These are phyloP conservation scores for Oostethus manadensis DNA, from an alignment of 2,113 vertebrate species.

Conservation along the genomic window DNA sequence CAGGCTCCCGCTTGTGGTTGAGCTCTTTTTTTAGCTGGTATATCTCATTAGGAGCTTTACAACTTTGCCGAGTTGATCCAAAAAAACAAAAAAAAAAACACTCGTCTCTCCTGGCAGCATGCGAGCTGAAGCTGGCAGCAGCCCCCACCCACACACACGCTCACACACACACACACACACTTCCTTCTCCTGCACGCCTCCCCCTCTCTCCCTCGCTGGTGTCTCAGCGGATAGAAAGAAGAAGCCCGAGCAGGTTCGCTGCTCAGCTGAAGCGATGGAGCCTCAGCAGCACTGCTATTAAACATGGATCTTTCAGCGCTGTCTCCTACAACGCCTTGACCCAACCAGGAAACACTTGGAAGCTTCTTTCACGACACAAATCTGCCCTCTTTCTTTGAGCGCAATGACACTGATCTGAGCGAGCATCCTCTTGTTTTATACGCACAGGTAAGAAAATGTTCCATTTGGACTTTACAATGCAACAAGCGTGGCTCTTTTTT, in stretches of 20 bases:
- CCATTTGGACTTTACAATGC: not conserved
- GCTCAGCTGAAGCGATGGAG: slow-evolving; percentile 9
- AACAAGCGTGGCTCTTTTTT: not conserved
- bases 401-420: not conserved
- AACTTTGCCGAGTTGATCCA: not conserved
- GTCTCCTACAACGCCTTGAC: not conserved
- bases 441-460: not conserved
- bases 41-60: slow-evolving; percentile 8
- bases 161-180: slow-evolving; percentile 2
- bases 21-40: not conserved
- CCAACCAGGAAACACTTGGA: not conserved
- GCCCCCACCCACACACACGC: not conserved
- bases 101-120: not conserved
- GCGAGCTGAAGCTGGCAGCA: not conserved
- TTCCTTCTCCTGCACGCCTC: slow-evolving; percentile 3
- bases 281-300: not conserved
- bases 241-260: slow-evolving; percentile 5
- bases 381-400: not conserved
- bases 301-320: not conserved
- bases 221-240: slow-evolving; percentile 8
- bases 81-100: not conserved
- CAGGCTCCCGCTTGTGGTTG: not conserved
- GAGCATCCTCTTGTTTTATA: no score
- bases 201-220: slow-evolving; percentile 2
- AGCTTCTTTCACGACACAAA: not conserved